phyloP scores from a whole-genome alignment of 2,888 invertebrate species.

The Zootermopsis nevadensis region DNA sequence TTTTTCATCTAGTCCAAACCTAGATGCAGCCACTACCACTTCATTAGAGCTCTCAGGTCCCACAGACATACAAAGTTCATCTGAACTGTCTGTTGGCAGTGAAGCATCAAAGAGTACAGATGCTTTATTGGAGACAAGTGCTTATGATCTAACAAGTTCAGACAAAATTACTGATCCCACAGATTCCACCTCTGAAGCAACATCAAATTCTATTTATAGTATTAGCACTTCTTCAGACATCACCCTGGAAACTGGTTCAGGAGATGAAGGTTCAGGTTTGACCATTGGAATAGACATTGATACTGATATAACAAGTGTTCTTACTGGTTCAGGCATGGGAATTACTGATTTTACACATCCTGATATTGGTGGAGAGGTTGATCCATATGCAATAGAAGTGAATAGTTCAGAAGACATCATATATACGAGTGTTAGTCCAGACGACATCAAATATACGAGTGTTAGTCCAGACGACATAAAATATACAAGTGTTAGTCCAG shows the following conservation, averaged over 20 bases:
- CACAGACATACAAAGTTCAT: not conserved
- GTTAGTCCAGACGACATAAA: slow-evolving; percentile 18
- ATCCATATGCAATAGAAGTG: not conserved
- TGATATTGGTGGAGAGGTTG: slow-evolving; percentile 16
- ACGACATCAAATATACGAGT: not conserved
- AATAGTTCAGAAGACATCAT: slow-evolving; percentile 25
- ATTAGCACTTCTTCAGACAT: slow-evolving; percentile 23
- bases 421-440: not conserved
- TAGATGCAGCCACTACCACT: not conserved
- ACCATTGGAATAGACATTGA: slow-evolving; percentile 8
- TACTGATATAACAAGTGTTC: not conserved
- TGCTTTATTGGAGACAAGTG: not conserved
- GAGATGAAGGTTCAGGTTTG: slow-evolving; percentile 39
- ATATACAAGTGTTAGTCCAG: not conserved
- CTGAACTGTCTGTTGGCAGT: not conserved
- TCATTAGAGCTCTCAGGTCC: not conserved
- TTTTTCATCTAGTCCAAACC: not conserved
- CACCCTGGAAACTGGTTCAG: slow-evolving; percentile 22
- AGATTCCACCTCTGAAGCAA: slow-evolving; percentile 21
- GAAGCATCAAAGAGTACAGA: slow-evolving; percentile 15
- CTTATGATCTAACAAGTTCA: slow-evolving; percentile 16
- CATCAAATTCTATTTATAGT: slow-evolving; percentile 8
- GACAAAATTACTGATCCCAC: slow-evolving; percentile 1
- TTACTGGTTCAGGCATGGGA: slow-evolving; percentile 28
- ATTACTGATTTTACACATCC: not conserved